Base-by-base conservation (phyloP, 2,113 vertebrate genomes). In the Promerops cafer region DNA sequence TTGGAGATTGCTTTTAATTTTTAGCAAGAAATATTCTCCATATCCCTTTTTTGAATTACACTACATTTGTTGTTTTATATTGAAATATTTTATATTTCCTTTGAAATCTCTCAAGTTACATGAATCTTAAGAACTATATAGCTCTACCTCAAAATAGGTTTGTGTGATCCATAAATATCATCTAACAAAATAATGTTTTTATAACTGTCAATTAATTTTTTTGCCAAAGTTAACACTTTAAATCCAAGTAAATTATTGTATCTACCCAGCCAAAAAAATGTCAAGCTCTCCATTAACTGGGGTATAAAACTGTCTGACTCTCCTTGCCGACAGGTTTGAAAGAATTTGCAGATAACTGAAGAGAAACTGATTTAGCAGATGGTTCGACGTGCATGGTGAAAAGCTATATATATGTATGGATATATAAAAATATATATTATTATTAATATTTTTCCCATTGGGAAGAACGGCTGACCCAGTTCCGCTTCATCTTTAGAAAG, bases 331-430 rank as follows among this genome's bases (percentile, higher is more conserved):
- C 72, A 94, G 88, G 72, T 95, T 94, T 95, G 96, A 96, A 97
- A 96, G 93, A 94, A 97, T 95, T 96, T 81, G 63, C 82, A 93
- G 97, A 93, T 94, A 97, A 90, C 83, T 90, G 60, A 88, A 94
- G 68, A 89, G 69, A 95, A 96, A 97, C 92, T 96, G 90, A 86
- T 96, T 95, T 96, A 97, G 76, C 96, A 96, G 95, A 98, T 97
- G 96, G 93, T 78, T 89, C 91, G 90, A 91, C 2, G 75, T 92
- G 93, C 78, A 83, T 69, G 71, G 79, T 85, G 94, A 97, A 96
- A 93, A 94, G 94, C 90, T 93, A 91, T 83, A 71, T 89, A 86
- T 90, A 64, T 59, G 31, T 64, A 77, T 50, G 54, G 22, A 40
- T 88, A 80, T 93, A 79, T 87, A 92, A 7, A 84, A 70, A 92